Conservation (phyloP, 2,888 invertebrate genomes). For the Tipula helvola region DNA sequence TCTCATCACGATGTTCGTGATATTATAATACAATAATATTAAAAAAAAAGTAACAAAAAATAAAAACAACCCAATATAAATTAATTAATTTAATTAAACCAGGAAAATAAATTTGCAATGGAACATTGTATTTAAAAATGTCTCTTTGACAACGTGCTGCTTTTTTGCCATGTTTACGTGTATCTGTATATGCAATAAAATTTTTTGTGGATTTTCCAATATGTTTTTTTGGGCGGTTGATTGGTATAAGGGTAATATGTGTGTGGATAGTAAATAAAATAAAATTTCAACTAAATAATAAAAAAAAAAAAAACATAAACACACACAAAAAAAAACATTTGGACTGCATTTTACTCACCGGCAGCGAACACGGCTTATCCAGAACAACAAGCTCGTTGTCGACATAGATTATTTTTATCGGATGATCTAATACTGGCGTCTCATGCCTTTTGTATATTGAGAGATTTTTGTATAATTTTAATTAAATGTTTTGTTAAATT, state of each 20-base stretch:
- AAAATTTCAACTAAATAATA: background rate
- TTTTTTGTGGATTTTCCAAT: background rate
- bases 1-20: background rate
- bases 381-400: conserved; percentile 76
- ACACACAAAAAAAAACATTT: background rate
- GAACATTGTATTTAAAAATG: background rate
- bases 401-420: conserved; percentile 69
- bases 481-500: background rate
- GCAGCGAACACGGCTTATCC: conserved; percentile 82
- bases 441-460: conserved; percentile 53
- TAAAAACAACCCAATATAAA: background rate
- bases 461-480: background rate
- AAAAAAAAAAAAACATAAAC: background rate
- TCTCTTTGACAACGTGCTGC: background rate
- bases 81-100: background rate
- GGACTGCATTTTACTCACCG: conserved; percentile 46
- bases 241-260: background rate
- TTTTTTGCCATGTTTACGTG: background rate
- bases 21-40: no score
- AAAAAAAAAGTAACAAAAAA: background rate
- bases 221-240: background rate
- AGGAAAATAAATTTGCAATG: background rate
- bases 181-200: background rate
- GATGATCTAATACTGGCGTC: conserved; percentile 69
- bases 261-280: background rate